Evolutionary conservation across 2,113 vertebrate genomes (phyloP), one percentile per base, ranked within the genome.

Genomic region (Oreamnos americanus): DNA sequence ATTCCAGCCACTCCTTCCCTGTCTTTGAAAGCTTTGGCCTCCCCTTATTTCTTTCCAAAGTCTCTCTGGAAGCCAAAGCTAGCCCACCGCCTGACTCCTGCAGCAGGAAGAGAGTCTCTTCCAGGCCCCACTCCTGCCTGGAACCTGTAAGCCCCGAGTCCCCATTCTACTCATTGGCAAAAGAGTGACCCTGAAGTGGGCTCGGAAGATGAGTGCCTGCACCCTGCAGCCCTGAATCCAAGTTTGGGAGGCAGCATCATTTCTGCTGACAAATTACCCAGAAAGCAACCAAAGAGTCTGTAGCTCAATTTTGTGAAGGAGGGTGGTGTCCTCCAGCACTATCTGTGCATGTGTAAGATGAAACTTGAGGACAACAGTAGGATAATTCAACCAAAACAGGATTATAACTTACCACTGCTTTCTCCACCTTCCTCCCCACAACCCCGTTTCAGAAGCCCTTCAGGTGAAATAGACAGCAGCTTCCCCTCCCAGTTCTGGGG

Each of bases 281-380:
- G 45, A 30, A 51, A 43, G 49, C 14, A 15, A 51, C 71, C 17
- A 0, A n/a, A 51, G 60, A 36, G 43, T 62, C 67, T 45, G 78
- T 11, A 14, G 0, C 0, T 51, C 88, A 1, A 39, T 30, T 60
- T 28, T 26, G 3, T 7, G 9, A 71, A 45, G 6, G 0, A 57
- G 3, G 1, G 1, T 3, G 23, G 23, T 33, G 23, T 45, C 87
- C 15, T 6, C 17, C 26, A 6, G 1, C 10, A 2, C 14, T 49
- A 2, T 64, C 58, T 3, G 25, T 39, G 19, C 33, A 23, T 4
- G 3, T 39, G 49, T 30, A 55, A 86, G 91, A 62, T n/a, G 67
- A 97, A 90, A 81, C 36, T 86, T 6, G 33, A 43, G 36, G 6
- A 55, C 43, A 16, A 51, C 1, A 26, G 6, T 39, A 25, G 55